A percentile compares a stretch with the other conserved stretches of the same genome.
phyloP scores from a whole-genome alignment of 2,797 vertebrate species.

The Xiphophorus birchmanni region DNA sequence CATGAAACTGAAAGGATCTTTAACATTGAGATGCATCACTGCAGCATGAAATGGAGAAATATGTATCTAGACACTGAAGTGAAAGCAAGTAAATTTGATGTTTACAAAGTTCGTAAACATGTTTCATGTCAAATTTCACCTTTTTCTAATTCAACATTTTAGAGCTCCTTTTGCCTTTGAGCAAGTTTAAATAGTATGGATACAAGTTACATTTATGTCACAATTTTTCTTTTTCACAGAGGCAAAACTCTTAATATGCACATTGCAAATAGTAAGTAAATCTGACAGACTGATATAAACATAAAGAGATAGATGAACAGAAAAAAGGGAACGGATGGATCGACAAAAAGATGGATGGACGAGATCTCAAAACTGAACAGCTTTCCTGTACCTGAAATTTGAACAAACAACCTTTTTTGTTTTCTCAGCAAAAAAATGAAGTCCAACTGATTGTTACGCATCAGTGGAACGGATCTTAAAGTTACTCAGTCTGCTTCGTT shows the following conservation, averaged over 20 bases:
- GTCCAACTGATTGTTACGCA: background rate
- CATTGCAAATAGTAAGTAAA: too few species aligned
- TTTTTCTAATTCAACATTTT: background rate
- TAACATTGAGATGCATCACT: background rate
- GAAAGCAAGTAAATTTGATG: background rate
- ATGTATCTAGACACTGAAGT: background rate
- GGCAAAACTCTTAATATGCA: too few species aligned
- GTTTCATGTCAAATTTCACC: background rate
- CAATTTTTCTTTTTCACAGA: too few species aligned
- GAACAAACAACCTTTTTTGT: too few species aligned
- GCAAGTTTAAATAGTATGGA: background rate
- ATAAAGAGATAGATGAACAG: background rate
- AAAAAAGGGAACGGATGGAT: background rate
- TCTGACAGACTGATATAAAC: background rate
- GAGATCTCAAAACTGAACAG: too few species aligned
- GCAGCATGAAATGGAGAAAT: background rate
- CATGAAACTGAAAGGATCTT: background rate
- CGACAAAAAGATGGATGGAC: too few species aligned
- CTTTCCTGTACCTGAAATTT: background rate
- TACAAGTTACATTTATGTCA: background rate
- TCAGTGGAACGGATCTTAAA: background rate
- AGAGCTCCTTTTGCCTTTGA: background rate
- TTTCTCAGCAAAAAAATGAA: background rate
- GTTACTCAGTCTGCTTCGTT: background rate
- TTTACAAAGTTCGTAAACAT: background rate